These are phyloP conservation scores for Sinhomidia bicolor DNA, from an alignment of 2,888 invertebrate species.

Conservation along the genomic window DNA sequence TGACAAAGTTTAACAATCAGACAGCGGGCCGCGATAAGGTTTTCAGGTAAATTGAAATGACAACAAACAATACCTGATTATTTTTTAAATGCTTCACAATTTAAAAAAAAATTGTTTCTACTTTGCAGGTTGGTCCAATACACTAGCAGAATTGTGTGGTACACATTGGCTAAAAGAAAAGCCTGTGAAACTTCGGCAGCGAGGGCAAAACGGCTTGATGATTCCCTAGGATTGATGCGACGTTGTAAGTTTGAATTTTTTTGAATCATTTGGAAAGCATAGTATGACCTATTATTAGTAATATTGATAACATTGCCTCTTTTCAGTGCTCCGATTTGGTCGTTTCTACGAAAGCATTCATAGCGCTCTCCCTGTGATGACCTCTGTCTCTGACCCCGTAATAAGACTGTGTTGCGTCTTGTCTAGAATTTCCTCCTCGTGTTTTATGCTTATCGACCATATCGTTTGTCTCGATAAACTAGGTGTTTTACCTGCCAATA, in stretches of 20 bases:
- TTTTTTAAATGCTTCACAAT: neutral
- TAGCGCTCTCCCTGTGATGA: conserved; percentile 84
- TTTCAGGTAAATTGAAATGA: conserved; percentile 77
- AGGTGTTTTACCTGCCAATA: conserved; percentile 84
- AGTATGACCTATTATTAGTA: no score
- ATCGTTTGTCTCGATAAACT: conserved; percentile 91
- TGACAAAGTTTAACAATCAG: conserved; percentile 79
- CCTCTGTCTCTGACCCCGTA: conserved; percentile 88
- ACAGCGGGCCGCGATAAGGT: conserved; percentile 79
- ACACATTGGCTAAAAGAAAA: conserved; percentile 86
- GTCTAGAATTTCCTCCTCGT: conserved; percentile 89
- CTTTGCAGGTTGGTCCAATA: conserved; percentile 90
- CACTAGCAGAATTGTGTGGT: conserved; percentile 90
- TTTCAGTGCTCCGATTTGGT: conserved; percentile 91
- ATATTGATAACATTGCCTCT: neutral
- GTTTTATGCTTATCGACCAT: conserved; percentile 93
- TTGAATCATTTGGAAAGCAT: neutral
- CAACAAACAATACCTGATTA: no score
- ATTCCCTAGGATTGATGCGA: conserved; percentile 91
- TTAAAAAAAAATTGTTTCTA: neutral
- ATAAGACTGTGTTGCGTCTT: conserved; percentile 88
- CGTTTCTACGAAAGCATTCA: conserved; percentile 92
- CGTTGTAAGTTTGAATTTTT: conserved; percentile 87
- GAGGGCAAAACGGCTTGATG: conserved; percentile 90
- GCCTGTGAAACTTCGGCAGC: conserved; percentile 87